These are phyloP conservation scores for Pseudorhiza aurosa DNA, from an alignment of 30 jellyfish, hydroid and myxozoan species.

Conservation along the genomic window DNA sequence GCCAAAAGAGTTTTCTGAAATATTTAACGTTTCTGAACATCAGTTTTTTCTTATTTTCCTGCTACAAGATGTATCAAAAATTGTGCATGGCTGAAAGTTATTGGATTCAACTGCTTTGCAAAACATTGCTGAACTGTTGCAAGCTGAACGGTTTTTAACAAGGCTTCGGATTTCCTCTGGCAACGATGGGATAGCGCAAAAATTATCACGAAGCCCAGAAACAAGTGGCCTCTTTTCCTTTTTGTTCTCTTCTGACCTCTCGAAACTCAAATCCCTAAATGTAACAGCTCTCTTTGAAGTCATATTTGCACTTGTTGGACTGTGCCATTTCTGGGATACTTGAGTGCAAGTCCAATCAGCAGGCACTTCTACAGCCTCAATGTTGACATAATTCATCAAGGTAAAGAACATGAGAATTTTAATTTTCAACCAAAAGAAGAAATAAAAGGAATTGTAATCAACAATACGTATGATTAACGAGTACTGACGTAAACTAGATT, in stretches of 20 bases:
- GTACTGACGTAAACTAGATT: too few relatives aligned
- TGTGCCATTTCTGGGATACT: slow-evolving; percentile 42
- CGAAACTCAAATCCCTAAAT: slow-evolving; percentile 9
- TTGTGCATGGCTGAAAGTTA: slow-evolving; percentile 42
- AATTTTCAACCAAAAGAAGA: too few relatives aligned
- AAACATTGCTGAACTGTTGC: slow-evolving; percentile 13
- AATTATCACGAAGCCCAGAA: not conserved
- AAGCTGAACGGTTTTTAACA: not conserved
- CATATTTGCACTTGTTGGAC: slow-evolving; percentile 13
- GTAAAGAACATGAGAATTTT: too few relatives aligned
- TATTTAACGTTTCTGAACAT: too few relatives aligned
- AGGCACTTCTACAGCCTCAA: slow-evolving; percentile 20
- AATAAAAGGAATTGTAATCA: too few relatives aligned
- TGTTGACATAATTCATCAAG: slow-evolving; percentile 14
- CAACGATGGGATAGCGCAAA: slow-evolving; percentile 5
- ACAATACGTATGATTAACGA: too few relatives aligned
- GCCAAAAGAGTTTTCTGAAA: too few relatives aligned
- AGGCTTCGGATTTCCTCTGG: slow-evolving; percentile 11
- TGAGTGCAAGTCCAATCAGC: slow-evolving; percentile 37
- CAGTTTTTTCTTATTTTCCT: not conserved
- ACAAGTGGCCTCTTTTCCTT: slow-evolving; percentile 40
- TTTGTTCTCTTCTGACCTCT: slow-evolving; percentile 14
- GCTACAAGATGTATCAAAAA: slow-evolving; percentile 27
- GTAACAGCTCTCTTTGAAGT: slow-evolving; percentile 23
- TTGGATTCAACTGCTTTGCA: slow-evolving; percentile 13